phyloP scores from a whole-genome alignment of 2,888 invertebrate species.

The Griposia aprilina region DNA sequence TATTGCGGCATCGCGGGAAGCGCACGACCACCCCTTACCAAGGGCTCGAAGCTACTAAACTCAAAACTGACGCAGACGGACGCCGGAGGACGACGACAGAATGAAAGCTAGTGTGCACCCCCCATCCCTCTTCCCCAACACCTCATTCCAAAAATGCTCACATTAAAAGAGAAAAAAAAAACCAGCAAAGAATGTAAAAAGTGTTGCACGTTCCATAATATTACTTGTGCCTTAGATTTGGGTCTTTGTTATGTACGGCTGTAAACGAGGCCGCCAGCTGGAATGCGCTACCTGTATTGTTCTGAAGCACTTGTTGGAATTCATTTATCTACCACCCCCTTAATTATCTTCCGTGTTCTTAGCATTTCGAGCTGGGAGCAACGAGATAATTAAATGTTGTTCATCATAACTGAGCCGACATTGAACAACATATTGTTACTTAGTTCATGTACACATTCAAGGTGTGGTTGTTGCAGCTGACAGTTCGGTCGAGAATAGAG shows the following conservation, averaged over 20 bases:
- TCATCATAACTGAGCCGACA: slow-evolving; percentile 52
- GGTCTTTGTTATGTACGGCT: slow-evolving; percentile 73
- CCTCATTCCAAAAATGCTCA: slow-evolving; percentile 84
- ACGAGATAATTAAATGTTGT: slow-evolving; percentile 63
- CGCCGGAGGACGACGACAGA: slow-evolving; percentile 75
- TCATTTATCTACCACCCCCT: slow-evolving; percentile 70
- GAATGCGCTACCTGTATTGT: slow-evolving; percentile 78
- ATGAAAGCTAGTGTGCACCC: slow-evolving; percentile 81
- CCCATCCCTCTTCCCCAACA: slow-evolving; percentile 77
- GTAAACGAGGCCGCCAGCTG: slow-evolving; percentile 69
- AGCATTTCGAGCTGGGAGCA: slow-evolving; percentile 36
- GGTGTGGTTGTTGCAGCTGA: slow-evolving; percentile 39
- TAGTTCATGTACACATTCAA: slow-evolving; percentile 14
- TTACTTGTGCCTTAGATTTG: slow-evolving; percentile 74
- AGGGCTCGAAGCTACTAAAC: slow-evolving; percentile 83
- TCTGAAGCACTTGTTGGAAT: slow-evolving; percentile 67
- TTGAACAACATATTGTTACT: slow-evolving; percentile 31
- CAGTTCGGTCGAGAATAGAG: slow-evolving; percentile 47
- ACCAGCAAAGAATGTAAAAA: slow-evolving; percentile 80
- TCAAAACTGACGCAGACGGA: slow-evolving; percentile 78
- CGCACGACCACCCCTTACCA: slow-evolving; percentile 81
- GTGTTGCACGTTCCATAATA: slow-evolving; percentile 76
- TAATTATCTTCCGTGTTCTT: slow-evolving; percentile 69
- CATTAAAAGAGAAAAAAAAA: slow-evolving; percentile 82
- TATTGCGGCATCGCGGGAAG: slow-evolving; percentile 74